These are phyloP conservation scores for Pagetopsis macropterus DNA, from an alignment of 2,797 vertebrate species.

Conservation along the genomic window DNA sequence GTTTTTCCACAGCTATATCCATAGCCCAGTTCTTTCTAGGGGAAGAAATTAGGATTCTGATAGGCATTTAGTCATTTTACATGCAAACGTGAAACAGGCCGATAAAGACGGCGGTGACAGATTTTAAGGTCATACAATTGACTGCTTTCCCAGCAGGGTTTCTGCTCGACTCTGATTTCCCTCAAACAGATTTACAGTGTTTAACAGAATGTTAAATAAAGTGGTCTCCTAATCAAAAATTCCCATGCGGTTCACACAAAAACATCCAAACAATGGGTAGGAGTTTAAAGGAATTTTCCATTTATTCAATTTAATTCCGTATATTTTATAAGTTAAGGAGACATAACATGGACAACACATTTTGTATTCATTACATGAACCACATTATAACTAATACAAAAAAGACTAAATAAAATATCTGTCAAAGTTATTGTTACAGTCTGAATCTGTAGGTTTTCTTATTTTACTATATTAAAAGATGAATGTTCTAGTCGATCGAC, in stretches of 20 bases:
- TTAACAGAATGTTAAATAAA: not conserved
- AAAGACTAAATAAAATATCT: slow-evolving; percentile 59
- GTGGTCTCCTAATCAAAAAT: not conserved
- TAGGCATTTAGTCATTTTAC: not conserved
- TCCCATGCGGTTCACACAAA: not conserved
- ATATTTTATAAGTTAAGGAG: slow-evolving; percentile 16
- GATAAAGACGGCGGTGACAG: not conserved
- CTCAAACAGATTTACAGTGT: slow-evolving; percentile 9
- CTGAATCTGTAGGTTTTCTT: slow-evolving; percentile 47
- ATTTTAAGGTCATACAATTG: not conserved
- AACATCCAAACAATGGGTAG: slow-evolving; percentile 25
- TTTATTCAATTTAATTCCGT: slow-evolving; percentile 44
- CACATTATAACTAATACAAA: slow-evolving; percentile 30
- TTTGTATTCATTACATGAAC: slow-evolving; percentile 10
- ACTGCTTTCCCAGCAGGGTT: not conserved
- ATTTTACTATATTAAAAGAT: slow-evolving; percentile 85
- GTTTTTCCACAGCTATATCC: not conserved
- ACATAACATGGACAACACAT: slow-evolving; percentile 13
- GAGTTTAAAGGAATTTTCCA: not conserved
- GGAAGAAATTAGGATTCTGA: slow-evolving; percentile 5
- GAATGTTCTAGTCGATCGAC: slow-evolving; percentile 82
- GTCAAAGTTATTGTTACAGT: slow-evolving; percentile 34
- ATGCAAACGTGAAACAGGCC: not conserved
- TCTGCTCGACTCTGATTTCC: not conserved
- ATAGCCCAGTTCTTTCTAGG: slow-evolving; percentile 2